phyloP scores from a whole-genome alignment of 2,113 vertebrate genomes.

The Callionymus lyra region DNA sequence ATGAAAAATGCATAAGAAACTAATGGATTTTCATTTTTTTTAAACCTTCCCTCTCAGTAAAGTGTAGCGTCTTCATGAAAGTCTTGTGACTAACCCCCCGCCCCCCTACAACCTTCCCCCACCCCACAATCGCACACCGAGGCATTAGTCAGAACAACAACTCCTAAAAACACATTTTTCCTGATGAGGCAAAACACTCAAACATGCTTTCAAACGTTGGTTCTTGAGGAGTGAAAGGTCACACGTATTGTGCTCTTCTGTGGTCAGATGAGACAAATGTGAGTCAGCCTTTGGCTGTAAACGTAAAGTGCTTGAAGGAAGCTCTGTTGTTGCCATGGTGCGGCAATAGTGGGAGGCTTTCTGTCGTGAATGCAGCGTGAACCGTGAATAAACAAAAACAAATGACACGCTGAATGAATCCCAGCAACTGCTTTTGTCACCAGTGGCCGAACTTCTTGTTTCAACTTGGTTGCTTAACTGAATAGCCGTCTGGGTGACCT shows the following conservation, averaged over 20 bases:
- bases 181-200: neutral
- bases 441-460: too few species aligned
- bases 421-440: neutral
- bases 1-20: neutral
- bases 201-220: slow-evolving; percentile 3
- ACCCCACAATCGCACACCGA: slow-evolving; percentile 9
- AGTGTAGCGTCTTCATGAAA: slow-evolving; percentile 2
- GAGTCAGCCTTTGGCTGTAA: slow-evolving; percentile 10
- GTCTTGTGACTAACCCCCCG: slow-evolving; percentile 15
- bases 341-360: slow-evolving; percentile 1
- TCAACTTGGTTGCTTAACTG: neutral
- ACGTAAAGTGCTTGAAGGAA: slow-evolving; percentile 3
- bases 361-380: slow-evolving; percentile 9
- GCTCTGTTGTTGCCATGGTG: slow-evolving; percentile 26
- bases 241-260: slow-evolving; percentile 10
- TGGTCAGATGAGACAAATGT: slow-evolving; percentile 7
- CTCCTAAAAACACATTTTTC: neutral
- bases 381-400: slow-evolving; percentile 8
- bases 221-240: slow-evolving; percentile 1
- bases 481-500: slow-evolving; percentile 44
- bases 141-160: slow-evolving; percentile 7
- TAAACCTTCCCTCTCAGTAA: neutral
- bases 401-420: slow-evolving; percentile 5
- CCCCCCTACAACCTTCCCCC: too few species aligned
- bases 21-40: neutral